phyloP scores from a whole-genome alignment of 2,797 vertebrate genomes.

The Tragopan temminckii region DNA sequence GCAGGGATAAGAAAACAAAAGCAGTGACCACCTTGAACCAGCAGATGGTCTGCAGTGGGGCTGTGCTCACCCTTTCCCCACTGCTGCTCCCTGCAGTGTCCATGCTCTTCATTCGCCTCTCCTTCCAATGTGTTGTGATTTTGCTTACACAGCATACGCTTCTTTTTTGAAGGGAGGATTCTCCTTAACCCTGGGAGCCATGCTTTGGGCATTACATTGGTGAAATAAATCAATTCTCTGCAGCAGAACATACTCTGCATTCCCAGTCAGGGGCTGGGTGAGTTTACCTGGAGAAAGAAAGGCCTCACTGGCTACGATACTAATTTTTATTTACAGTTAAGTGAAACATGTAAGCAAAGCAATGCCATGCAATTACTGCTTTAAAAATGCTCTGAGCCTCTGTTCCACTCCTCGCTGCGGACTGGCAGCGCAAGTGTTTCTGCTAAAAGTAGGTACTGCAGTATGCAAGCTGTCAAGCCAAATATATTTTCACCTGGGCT shows the following conservation, averaged over 20 bases:
- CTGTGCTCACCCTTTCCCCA: neutral
- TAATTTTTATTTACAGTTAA: neutral
- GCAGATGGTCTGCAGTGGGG: neutral
- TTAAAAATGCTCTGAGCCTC: neutral
- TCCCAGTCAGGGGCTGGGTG: neutral
- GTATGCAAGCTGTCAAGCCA: neutral
- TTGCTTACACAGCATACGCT: neutral
- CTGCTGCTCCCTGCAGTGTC: accelerated
- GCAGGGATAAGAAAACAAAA: accelerated
- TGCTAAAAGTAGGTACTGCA: neutral
- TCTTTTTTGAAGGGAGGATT: neutral
- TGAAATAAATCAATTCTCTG: neutral
- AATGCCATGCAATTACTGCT: neutral
- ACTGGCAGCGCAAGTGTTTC: neutral
- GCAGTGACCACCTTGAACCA: neutral
- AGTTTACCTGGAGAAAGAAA: neutral
- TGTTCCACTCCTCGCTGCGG: neutral
- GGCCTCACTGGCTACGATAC: neutral
- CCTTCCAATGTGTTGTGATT: neutral
- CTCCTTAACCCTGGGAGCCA: neutral
- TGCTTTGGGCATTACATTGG: neutral
- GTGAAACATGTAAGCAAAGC: neutral
- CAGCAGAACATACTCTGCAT: neutral
- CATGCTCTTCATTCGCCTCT: neutral
- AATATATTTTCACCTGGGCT: conserved; percentile 12